Evolutionary conservation across 2,888 invertebrate species (phyloP).

Genomic region (Coleophora flavipennella): DNA sequence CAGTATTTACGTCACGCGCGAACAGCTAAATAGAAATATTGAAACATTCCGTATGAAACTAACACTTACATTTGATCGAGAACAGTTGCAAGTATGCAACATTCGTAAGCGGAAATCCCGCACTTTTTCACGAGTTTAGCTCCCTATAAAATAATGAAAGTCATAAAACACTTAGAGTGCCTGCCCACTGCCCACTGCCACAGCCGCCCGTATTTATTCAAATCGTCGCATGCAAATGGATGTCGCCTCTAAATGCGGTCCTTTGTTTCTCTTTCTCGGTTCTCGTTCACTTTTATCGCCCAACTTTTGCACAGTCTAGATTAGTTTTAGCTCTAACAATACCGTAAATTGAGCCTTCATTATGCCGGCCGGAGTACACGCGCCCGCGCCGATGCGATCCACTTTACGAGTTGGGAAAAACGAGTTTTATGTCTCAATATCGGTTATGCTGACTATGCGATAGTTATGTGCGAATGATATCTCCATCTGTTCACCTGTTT

Average conservation of each 20-base stretch:
- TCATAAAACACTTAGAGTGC: constrained; percentile 31
- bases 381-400: constrained; percentile 40
- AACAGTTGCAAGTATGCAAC: background rate
- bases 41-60: too few species aligned
- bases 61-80: too few species aligned
- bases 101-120: constrained; percentile 3
- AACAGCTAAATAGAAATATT: too few species aligned
- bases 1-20: constrained; percentile 31
- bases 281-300: constrained; percentile 44
- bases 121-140: constrained; percentile 14
- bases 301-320: constrained; percentile 44
- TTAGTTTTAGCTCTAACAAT: constrained; percentile 49
- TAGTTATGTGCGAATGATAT: constrained; percentile 12
- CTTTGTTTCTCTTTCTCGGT: constrained; percentile 37
- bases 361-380: constrained; percentile 30
- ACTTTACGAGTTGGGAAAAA: constrained; percentile 27
- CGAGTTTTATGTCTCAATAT: too few species aligned
- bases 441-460: too few species aligned
- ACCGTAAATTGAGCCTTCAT: constrained; percentile 42
- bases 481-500: too few species aligned
- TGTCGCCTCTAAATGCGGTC: constrained; percentile 40
- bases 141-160: constrained; percentile 23
- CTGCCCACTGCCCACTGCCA: constrained; percentile 29
- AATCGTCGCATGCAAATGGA: constrained; percentile 46
- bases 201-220: constrained; percentile 38